A percentile compares a stretch with the other conserved stretches of the same genome.
Evolutionary conservation across 2,888 invertebrate genomes (phyloP).

Genomic region (Microctonus brassicae): DNA sequence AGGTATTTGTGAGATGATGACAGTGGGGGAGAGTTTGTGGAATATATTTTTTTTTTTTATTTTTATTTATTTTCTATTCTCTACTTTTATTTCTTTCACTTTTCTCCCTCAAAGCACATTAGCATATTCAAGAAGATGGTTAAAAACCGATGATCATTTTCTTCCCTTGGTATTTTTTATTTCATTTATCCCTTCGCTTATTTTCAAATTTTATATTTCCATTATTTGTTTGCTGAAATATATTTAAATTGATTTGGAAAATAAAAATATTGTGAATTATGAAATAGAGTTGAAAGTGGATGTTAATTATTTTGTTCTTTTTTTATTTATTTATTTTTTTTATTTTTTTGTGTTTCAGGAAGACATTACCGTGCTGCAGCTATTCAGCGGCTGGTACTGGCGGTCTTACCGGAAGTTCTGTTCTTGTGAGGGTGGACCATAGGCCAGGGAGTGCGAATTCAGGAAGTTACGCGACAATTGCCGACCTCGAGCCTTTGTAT

Average conservation of each 20-base stretch:
- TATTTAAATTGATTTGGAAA: too few species aligned
- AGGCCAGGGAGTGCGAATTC: conserved; percentile 82
- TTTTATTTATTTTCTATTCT: background rate
- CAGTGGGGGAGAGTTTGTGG: conserved; percentile 12
- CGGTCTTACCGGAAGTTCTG: conserved; percentile 79
- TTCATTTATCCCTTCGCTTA: conserved; percentile 2
- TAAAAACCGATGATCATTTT: conserved; percentile 34
- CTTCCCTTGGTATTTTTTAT: conserved; percentile 5
- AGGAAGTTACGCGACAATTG: conserved; percentile 87
- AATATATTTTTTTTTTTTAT: conserved; percentile 3
- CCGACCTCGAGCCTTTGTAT: conserved; percentile 77
- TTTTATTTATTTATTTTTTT: too few species aligned
- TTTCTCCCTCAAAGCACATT: conserved; percentile 2
- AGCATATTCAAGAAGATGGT: conserved; percentile 34
- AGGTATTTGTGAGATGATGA: conserved; percentile 26
- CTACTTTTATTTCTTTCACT: background rate
- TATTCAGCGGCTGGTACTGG: conserved; percentile 82
- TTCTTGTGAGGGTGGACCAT: conserved; percentile 82
- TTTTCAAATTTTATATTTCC: background rate
- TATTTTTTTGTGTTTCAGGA: too few species aligned
- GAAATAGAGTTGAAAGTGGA: too few species aligned
- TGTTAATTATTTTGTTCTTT: too few species aligned
- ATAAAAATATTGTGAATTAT: too few species aligned
- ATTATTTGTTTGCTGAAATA: background rate
- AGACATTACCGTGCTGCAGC: conserved; percentile 74